Evolutionary conservation across 2,113 vertebrate genomes (phyloP).

Genomic region (Bubo bubo): DNA sequence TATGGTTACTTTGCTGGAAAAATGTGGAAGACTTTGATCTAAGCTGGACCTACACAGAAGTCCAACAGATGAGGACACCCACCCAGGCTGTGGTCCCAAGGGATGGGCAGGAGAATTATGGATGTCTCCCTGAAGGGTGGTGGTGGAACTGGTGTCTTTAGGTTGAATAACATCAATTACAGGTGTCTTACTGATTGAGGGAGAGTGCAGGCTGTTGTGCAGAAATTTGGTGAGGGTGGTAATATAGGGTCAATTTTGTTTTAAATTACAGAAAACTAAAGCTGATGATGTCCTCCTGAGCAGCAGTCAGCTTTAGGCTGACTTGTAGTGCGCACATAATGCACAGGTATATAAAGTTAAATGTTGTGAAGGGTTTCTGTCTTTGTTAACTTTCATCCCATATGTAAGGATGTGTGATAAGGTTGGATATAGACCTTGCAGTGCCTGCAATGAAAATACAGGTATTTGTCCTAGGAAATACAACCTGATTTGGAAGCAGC

Average conservation of each 20-base stretch:
- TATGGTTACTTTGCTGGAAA: neutral
- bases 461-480: neutral
- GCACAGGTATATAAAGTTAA: neutral
- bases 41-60: neutral
- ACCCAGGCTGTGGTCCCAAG: neutral
- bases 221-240: neutral
- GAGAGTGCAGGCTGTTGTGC: neutral
- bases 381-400: neutral
- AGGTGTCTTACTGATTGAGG: neutral
- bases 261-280: neutral
- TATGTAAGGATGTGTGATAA: neutral
- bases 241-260: neutral
- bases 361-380: neutral
- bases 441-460: neutral
- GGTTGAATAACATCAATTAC: neutral
- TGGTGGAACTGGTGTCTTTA: neutral
- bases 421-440: neutral
- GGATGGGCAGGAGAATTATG: neutral
- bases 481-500: neutral
- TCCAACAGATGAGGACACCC: neutral
- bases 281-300: neutral
- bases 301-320: neutral
- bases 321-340: fast-evolving
- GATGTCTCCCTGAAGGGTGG: neutral
- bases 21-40: neutral